Conservation (phyloP, 2,888 invertebrate genomes). For the Ferrisia virgata region DNA sequence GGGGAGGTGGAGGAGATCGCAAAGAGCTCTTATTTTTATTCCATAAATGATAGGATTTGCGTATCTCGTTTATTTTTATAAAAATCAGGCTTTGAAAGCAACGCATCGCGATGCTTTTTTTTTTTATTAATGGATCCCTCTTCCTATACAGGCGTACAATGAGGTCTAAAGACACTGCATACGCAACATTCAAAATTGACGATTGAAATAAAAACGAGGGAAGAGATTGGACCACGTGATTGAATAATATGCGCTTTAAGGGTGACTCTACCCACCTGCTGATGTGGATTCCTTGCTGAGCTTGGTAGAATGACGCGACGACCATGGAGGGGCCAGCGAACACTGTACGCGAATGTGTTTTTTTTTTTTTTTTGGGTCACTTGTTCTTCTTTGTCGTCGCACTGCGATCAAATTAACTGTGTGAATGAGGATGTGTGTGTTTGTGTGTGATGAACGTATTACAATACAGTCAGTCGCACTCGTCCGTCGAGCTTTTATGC, state of each 20-base stretch:
- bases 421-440: background rate
- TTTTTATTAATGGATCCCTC: no score
- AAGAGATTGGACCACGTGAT: background rate
- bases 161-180: no score
- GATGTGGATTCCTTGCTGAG: background rate
- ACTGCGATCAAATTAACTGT: background rate
- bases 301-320: background rate
- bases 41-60: no score
- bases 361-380: background rate
- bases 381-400: background rate
- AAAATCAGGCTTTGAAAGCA: no score
- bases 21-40: no score
- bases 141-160: no score
- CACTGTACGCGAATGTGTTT: background rate
- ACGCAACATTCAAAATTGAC: no score
- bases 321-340: background rate
- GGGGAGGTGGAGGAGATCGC: no score
- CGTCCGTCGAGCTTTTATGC: background rate
- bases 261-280: background rate
- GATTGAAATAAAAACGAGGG: background rate
- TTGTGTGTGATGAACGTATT: background rate
- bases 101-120: no score
- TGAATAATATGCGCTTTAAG: background rate
- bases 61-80: no score
- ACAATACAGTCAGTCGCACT: no score